Evolutionary conservation across 1,140 invertebrate genomes (phyloP).

Genomic region (Plodia interpunctella): DNA sequence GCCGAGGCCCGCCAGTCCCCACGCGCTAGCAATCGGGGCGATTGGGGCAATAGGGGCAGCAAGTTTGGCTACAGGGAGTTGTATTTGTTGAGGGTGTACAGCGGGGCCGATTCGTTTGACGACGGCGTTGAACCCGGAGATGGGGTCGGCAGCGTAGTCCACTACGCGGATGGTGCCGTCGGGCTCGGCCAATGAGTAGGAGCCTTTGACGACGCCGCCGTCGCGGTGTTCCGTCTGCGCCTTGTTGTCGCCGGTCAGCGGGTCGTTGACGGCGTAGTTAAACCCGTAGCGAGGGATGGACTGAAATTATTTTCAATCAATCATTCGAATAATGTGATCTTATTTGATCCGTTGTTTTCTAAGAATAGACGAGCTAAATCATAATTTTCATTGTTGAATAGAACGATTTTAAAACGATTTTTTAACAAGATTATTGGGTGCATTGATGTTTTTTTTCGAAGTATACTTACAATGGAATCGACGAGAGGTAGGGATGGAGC

Average conservation of each 20-base stretch:
- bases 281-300: constrained; percentile 75
- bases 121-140: constrained; percentile 72
- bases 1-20: constrained; percentile 12
- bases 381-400: too few relatives aligned
- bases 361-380: too few relatives aligned
- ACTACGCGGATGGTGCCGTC: constrained; percentile 79
- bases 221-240: constrained; percentile 79
- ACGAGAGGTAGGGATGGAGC: constrained; percentile 41
- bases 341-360: too few relatives aligned
- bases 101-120: constrained; percentile 75
- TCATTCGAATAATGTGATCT: too few relatives aligned
- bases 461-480: constrained; percentile 44
- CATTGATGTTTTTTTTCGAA: background rate
- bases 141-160: constrained; percentile 78
- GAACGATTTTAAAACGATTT: background rate
- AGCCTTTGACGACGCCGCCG: constrained; percentile 76
- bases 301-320: constrained; percentile 25
- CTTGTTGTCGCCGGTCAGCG: constrained; percentile 80
- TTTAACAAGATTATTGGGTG: background rate
- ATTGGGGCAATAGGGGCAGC: constrained; percentile 23
- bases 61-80: constrained; percentile 19
- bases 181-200: constrained; percentile 78
- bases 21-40: background rate
- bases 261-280: constrained; percentile 81
- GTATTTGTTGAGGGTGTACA: constrained; percentile 50